Conservation (phyloP, 2,797 vertebrate genomes). For the Acomys russatus region DNA sequence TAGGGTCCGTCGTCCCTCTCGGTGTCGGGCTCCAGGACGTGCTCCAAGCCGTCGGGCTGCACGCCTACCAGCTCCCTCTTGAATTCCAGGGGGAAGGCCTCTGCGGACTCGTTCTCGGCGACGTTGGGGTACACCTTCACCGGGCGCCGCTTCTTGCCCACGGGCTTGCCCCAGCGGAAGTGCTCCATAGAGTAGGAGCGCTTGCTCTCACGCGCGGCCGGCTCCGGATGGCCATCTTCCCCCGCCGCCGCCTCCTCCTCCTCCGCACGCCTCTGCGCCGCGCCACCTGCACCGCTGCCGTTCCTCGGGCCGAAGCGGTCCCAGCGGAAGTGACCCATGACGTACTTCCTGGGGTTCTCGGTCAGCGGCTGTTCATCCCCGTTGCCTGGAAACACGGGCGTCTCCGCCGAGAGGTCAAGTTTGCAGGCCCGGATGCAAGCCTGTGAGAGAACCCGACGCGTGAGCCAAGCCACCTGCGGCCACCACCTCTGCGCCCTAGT, state of each 20-base stretch:
- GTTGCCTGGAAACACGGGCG: conserved; percentile 80
- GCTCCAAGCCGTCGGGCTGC: conserved; percentile 51
- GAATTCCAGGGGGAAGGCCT: conserved; percentile 91
- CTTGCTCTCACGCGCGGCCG: conserved; percentile 81
- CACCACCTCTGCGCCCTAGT: background rate
- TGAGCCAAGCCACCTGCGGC: background rate
- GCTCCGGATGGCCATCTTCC: background rate
- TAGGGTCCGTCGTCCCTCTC: conserved; percentile 85
- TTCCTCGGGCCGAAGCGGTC: conserved; percentile 84
- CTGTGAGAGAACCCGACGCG: conserved; percentile 82
- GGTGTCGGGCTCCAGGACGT: conserved; percentile 19
- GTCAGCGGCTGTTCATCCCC: conserved; percentile 85
- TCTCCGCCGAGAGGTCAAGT: conserved; percentile 84
- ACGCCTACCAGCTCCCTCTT: conserved; percentile 84
- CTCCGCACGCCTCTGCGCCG: conserved; percentile 81
- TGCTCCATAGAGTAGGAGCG: conserved; percentile 97
- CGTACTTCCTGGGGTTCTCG: conserved; percentile 86
- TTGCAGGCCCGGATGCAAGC: conserved; percentile 91
- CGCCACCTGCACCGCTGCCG: conserved; percentile 54
- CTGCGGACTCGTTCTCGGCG: conserved; percentile 90
- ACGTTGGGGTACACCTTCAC: conserved; percentile 91
- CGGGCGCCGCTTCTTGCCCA: conserved; percentile 93
- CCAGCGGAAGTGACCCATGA: conserved; percentile 90
- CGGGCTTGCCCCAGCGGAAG: conserved; percentile 97
- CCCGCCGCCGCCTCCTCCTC: conserved; percentile 37